Evolutionary conservation across 2,797 vertebrate genomes (phyloP), one percentile per base, ranked within the genome.

Genomic region (Pagetopsis macropterus): DNA sequence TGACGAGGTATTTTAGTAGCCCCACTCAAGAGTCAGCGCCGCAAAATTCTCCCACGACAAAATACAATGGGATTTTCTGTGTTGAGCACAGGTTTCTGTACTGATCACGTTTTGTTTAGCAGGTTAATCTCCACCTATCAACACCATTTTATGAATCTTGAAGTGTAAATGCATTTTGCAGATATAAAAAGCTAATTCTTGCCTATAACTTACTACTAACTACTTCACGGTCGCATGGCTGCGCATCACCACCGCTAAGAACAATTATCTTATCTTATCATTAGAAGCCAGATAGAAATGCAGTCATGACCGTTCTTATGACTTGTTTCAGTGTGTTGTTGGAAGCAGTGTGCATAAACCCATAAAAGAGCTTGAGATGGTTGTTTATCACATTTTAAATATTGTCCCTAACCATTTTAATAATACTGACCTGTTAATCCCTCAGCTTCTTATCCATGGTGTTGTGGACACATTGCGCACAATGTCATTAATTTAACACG

Each of bases 351-450:
- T 5, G 17, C 5, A 40, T 48, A 17, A 21, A 11, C 50, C 31
- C 48, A 40, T 16, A 8, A 33, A 8, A 33, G 9, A 16, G 15
- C 10, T 31, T 31, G 14, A 16, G 13, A 3, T 31, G 14, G 51
- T 14, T 16, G n/a, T 15, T 46, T 33, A 57, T 27, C 49, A 61
- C 43, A 75, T 19, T 17, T 56, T 55, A 49, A 82, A 82, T 78
- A 71, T 74, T 78, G 51, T 48, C 70, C 33, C 45, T 37, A 44
- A 45, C 41, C 65, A 79, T 70, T 65, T 8, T 8, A 33, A 33
- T 33, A 50, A 79, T 52, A 70, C 60, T 63, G 71, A 81, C 79
- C 71, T 73, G 67, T 82, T 78, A 74, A 87, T 80, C 65, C 70
- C 49, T 56, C 56, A 21, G 17, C n/a, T 72, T 65, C 1, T 17